Evolutionary conservation across 2,797 vertebrate genomes (phyloP), one percentile per base, ranked within the genome.

Genomic region (Smutsia gigantea): DNA sequence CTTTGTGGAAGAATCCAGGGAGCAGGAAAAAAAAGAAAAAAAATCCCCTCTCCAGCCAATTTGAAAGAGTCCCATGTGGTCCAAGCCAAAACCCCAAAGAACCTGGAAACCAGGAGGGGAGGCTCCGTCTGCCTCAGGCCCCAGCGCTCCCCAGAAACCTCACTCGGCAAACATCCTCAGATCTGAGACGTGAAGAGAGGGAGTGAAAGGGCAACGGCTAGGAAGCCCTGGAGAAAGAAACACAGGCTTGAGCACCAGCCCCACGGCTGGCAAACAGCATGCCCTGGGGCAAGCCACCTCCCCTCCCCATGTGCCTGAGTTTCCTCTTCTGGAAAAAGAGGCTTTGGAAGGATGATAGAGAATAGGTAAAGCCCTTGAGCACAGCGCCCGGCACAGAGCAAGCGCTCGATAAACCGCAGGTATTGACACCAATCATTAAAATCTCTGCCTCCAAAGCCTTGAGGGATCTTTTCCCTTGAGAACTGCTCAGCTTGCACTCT

Each of bases 181-280:
- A 39, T 46, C 68, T 19, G 53, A 39, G 63, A 31, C 51, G 2
- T 9, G 18, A 69, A 72, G 72, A 5, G 5, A 82, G 49, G n/a
- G 59, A 17, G 25, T 12, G 39, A 37, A 75, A 57, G 29, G 15
- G 21, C 72, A 42, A 31, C 9, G 31, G 25, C 7, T 25, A 29
- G 34, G 6, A 27, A 34, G 53, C 71, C 63, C 7, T 29, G 61
- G 34, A 93, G 63, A 88, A 79, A 71, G 51, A 17, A 12, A 1
- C 7, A 15, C 5, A 6, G 49, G n/a, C 64, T 42, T 0, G 5
- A 37, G 49, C 1, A 23, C 9, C 68, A 51, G 75, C 15, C 42
- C 49, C 19, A 1, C 0, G 0, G 12, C 29, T 39, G 31, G 57
- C 25, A 59, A 42, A 66, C 3, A 1, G 51, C 8, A 2, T 12